These are phyloP conservation scores for Anguilla megastoma DNA, from an alignment of 2,797 vertebrate genomes.

Conservation along the genomic window DNA sequence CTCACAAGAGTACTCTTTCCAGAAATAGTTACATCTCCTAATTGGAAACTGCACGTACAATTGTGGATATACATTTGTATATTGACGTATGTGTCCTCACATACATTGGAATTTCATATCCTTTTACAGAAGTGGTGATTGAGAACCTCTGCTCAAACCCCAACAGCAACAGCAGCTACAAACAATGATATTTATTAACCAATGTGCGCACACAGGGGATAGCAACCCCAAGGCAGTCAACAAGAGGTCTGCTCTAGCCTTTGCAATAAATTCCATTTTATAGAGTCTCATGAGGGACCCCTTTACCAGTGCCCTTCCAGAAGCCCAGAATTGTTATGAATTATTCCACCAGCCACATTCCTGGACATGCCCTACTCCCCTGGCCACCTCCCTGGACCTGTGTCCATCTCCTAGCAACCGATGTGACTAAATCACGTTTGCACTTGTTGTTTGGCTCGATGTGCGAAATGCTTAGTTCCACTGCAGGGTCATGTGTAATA, in stretches of 20 bases:
- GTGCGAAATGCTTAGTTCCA: background rate
- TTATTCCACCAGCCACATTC: background rate
- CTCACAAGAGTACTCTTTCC: background rate
- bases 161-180: constrained; percentile 1
- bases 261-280: constrained; percentile 6
- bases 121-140: background rate
- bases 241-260: background rate
- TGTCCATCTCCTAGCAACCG: background rate
- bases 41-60: background rate
- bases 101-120: background rate
- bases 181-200: constrained; percentile 8
- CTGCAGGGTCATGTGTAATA: background rate
- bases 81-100: background rate
- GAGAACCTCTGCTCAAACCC: background rate
- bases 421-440: background rate
- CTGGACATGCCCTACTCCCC: background rate
- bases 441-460: background rate
- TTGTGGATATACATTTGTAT: background rate
- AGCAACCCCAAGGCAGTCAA: constrained; percentile 10
- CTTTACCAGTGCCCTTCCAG: background rate
- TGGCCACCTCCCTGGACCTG: background rate
- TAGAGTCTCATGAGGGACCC: background rate
- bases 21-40: background rate
- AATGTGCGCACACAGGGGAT: background rate
- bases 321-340: background rate